phyloP scores from a whole-genome alignment of 2,888 invertebrate species.

The Laspeyria flexula region DNA sequence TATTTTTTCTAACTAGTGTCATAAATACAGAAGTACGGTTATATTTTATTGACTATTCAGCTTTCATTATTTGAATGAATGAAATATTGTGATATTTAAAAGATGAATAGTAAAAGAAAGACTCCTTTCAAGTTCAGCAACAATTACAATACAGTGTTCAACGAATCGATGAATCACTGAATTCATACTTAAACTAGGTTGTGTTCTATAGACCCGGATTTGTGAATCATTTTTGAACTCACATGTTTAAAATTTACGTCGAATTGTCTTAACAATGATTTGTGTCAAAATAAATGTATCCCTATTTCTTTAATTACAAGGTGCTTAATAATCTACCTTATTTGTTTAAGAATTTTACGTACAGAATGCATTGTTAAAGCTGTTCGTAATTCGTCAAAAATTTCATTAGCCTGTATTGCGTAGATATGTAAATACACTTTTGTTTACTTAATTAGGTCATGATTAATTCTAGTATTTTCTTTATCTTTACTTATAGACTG shows the following conservation, averaged over 20 bases:
- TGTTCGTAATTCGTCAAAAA: constrained; percentile 16
- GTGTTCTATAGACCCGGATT: constrained; percentile 24
- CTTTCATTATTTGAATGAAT: no score
- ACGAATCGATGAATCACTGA: constrained; percentile 5
- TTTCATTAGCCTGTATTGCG: constrained; percentile 29
- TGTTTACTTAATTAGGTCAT: constrained; percentile 21
- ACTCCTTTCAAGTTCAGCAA: constrained; percentile 1
- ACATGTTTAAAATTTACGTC: constrained; percentile 7
- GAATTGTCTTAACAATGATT: constrained; percentile 5
- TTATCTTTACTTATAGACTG: constrained; percentile 4
- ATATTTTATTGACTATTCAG: no score
- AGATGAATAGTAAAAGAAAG: no score
- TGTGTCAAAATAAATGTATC: constrained; percentile 7
- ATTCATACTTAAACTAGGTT: constrained; percentile 31
- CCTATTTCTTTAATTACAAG: constrained; percentile 1
- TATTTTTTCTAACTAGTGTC: no score
- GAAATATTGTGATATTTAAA: no score
- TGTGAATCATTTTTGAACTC: constrained; percentile 30
- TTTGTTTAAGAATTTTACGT: constrained; percentile 6
- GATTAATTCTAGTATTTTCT: constrained; percentile 15
- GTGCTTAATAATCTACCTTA: not conserved
- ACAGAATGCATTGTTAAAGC: constrained; percentile 9
- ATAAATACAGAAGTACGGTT: no score
- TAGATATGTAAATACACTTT: constrained; percentile 19
- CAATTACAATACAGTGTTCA: not conserved